Evolutionary conservation across 2,797 vertebrate genomes (phyloP).

Genomic region (Cuculus canorus): DNA sequence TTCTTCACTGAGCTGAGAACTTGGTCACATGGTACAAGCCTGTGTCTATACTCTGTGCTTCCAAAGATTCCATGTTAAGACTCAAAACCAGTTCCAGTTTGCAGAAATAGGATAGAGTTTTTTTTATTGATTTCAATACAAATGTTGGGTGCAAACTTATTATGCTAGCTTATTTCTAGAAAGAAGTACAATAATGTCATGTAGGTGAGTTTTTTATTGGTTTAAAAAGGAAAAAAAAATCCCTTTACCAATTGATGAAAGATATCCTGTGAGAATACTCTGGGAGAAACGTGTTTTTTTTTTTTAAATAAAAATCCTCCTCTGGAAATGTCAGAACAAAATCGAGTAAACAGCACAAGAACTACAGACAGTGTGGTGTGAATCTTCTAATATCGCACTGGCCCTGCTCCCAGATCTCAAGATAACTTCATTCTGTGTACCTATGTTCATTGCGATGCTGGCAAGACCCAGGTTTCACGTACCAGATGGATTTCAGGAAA

Average conservation of each 20-base stretch:
- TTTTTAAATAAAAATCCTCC: background rate
- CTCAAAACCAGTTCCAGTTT: background rate
- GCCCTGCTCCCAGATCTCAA: background rate
- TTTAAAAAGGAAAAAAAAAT: background rate
- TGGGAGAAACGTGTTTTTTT: background rate
- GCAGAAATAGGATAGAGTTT: background rate
- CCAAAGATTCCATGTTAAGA: background rate
- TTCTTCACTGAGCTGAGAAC: background rate
- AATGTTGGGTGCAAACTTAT: background rate
- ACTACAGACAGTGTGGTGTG: background rate
- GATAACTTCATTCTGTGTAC: background rate
- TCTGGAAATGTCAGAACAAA: background rate
- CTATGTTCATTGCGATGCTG: background rate
- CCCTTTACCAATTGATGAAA: background rate
- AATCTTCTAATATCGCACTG: background rate
- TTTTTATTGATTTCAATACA: background rate
- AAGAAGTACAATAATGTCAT: background rate
- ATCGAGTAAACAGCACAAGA: background rate
- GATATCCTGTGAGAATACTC: background rate
- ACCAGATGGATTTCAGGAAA: background rate
- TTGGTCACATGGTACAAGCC: background rate
- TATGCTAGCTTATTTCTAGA: background rate
- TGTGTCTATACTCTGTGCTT: too few species aligned
- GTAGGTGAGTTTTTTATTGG: background rate
- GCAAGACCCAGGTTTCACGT: background rate